Base-by-base conservation (phyloP, 2,888 invertebrate species). In the Drosophila paramelanica region DNA sequence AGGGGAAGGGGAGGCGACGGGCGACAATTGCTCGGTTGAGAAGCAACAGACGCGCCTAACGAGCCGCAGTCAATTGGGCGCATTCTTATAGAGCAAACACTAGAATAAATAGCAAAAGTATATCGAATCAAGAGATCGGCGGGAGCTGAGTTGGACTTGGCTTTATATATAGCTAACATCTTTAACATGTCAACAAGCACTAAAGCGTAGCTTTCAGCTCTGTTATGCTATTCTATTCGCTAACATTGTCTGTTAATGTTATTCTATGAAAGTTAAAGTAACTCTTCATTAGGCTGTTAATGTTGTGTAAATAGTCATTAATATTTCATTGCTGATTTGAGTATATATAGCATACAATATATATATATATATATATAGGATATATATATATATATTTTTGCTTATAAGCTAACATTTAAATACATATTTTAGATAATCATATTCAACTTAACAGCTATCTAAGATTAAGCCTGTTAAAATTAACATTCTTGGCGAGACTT, bases 1-100 rank as follows among this genome's bases (percentile, higher is more conserved):
- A n/a, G n/a, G n/a, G n/a, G n/a, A n/a, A 23, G 42, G 31, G 42
- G 5, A 13, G n/a, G n/a, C 3, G 7, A 11, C n/a, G 23, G 31
- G 46, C 47, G 46, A 14, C 47, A 52, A 64, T 55, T 56, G 53
- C 43, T 36, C 31, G 33, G 51, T 38, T 38, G 53, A 61, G 46
- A 65, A 39, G 8, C 41, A n/a, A 0, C 59, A 60, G 66, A 70
- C 66, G 73, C 67, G 67, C 72, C 66, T 73, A 74, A 75, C 67
- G 58, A 74, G 47, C n/a, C 67, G 50, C 55, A 65, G 52, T 75
- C 75, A 75, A 75, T 75, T 75, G 72, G 42, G 50, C 23, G 62
- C 67, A 39, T 72, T 71, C 57, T 57, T 52, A 17, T n/a, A 41
- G 36, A 27, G 17, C 17, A 36, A 47, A 51, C 14, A 41, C 33